Conservation (phyloP, 2,888 invertebrate genomes). For the Eutolmus rufibarbis region DNA sequence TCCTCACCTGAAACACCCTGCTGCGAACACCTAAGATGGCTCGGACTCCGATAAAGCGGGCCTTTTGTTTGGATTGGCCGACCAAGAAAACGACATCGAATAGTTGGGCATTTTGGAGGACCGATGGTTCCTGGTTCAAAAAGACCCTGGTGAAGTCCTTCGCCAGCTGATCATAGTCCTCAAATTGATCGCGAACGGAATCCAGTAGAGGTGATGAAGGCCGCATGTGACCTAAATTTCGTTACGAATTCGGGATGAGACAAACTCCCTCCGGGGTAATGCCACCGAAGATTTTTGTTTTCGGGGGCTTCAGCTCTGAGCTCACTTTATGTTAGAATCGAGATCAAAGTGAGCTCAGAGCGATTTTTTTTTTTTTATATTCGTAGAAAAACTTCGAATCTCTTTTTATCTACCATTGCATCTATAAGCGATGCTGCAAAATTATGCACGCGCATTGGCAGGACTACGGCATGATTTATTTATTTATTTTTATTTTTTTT, state of each 20-base stretch:
- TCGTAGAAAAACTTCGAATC: background rate
- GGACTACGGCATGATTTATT: background rate
- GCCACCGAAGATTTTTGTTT: background rate
- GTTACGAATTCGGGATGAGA: background rate
- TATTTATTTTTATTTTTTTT: background rate
- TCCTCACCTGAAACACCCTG: constrained; percentile 68
- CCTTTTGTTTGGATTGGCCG: constrained; percentile 90
- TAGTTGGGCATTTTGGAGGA: constrained; percentile 78
- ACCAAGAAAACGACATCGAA: constrained; percentile 92
- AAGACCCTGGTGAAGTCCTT: constrained; percentile 92
- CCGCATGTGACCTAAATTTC: constrained; percentile 78
- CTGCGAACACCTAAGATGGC: constrained; percentile 91
- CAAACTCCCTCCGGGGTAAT: background rate
- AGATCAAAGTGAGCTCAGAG: constrained; percentile 5
- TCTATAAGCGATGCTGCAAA: background rate
- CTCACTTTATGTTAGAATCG: background rate
- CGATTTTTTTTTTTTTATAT: background rate
- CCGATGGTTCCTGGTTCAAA: constrained; percentile 82
- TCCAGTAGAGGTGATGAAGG: constrained; percentile 91
- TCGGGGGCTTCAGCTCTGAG: background rate
- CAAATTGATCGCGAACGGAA: constrained; percentile 91
- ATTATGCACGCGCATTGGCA: background rate
- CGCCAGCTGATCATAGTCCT: constrained; percentile 91
- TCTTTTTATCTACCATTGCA: constrained; percentile 28
- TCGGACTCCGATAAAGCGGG: constrained; percentile 87